Base-by-base conservation (phyloP, 2,888 invertebrate species). In the Spodoptera littoralis region DNA sequence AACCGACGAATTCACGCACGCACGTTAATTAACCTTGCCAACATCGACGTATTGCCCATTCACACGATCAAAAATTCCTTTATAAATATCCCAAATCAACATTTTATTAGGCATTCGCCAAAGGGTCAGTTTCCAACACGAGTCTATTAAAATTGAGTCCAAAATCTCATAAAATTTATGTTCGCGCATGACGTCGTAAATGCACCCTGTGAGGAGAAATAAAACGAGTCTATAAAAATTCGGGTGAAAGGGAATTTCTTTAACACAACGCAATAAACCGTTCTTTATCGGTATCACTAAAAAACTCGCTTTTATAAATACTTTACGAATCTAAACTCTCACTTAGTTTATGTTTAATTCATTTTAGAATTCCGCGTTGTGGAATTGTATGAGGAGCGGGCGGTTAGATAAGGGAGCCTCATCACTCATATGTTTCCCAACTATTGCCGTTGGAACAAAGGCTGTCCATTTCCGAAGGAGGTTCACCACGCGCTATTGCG, bases 81-180 rank as follows among this genome's bases (percentile, higher is more conserved):
- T 30, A 61, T 75, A 58, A 75, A 59, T 56, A 42, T 41, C 49
- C 42, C 63, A 72, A 82, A 79, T 79, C 73, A 69, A 67, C 61
- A 77, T 77, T 84, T 86, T 87, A 86, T 81, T 78, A 80, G 76
- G 73, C 70, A 73, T 73, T 81, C 85, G 84, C 86, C 86, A 88
- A 84, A 84, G 82, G 84, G 85, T 83, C 87, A 84, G 84, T 84
- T 80, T 76, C 80, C 75, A 81, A 79, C 77, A 79, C 74, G 62
- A 82, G 70, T 86, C 87, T 82, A 89, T 92, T 87, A 90, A 90
- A 90, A 87, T 82, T 79, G 84, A 84, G 86, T 86, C 85, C 84
- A 78, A 88, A 88, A 87, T 86, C 84, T 82, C 86, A 88, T 92
- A 92, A 93, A 92, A 84, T 91, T 92, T 91, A 92, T 83, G 87